These are phyloP conservation scores for Mantis religiosa DNA, from an alignment of 2,888 invertebrate species.

Conservation along the genomic window DNA sequence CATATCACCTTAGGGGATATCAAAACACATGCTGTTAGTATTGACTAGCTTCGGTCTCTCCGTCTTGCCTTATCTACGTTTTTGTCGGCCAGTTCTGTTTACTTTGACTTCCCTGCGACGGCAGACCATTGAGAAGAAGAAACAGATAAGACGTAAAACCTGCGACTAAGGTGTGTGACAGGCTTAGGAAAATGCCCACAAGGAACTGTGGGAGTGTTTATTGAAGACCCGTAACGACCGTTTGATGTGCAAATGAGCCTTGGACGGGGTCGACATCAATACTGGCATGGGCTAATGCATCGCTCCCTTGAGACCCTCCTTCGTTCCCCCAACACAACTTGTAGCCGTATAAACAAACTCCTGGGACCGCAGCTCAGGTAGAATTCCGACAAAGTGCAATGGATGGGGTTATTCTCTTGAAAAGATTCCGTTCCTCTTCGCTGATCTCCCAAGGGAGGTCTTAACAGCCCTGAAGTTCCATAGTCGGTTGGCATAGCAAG, in stretches of 20 bases:
- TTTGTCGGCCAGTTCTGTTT: neutral
- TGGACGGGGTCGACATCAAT: neutral
- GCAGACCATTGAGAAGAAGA: neutral
- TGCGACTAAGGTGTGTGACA: neutral
- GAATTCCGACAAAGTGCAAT: neutral
- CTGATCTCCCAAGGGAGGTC: neutral
- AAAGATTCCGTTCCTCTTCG: neutral
- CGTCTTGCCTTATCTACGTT: neutral
- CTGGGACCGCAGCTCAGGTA: neutral
- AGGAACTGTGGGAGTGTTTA: neutral
- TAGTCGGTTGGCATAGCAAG: neutral
- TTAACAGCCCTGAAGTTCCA: neutral
- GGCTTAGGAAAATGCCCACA: neutral
- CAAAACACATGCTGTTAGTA: neutral
- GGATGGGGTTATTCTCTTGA: neutral
- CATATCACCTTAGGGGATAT: no score
- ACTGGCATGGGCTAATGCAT: neutral
- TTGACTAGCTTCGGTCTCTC: neutral
- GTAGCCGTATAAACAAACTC: neutral
- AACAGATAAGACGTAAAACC: neutral
- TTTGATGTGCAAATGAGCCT: neutral
- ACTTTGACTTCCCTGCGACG: neutral
- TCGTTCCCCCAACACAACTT: neutral
- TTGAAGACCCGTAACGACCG: neutral
- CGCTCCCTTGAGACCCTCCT: neutral